These are phyloP conservation scores for Camponotus fellah DNA, from an alignment of 2,888 invertebrate species.

Conservation along the genomic window DNA sequence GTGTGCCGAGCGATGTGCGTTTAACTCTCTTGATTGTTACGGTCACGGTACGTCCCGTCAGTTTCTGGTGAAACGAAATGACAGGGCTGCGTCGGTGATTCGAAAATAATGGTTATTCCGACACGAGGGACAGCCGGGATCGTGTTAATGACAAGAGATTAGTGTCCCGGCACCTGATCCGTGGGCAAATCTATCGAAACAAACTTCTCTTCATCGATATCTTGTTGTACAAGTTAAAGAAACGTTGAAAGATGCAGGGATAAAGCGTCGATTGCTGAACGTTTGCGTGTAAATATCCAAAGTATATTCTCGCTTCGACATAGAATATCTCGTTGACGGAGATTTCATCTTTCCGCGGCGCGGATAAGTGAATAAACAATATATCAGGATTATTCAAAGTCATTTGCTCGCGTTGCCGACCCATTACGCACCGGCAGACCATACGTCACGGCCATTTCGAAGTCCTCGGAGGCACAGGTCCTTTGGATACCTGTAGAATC, in stretches of 20 bases:
- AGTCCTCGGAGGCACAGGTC: slow-evolving; percentile 69
- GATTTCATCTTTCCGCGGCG: slow-evolving; percentile 59
- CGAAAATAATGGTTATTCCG: slow-evolving; percentile 71
- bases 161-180: slow-evolving; percentile 55
- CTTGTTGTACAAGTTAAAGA: slow-evolving; percentile 1
- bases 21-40: slow-evolving; percentile 61
- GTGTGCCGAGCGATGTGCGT: slow-evolving; percentile 58
- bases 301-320: neutral
- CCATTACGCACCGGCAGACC: slow-evolving; percentile 72
- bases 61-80: slow-evolving; percentile 71
- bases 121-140: slow-evolving; percentile 60
- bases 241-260: neutral
- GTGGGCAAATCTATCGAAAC: slow-evolving; percentile 20
- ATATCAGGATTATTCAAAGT: slow-evolving; percentile 77
- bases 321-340: slow-evolving; percentile 43
- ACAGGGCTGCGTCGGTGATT: slow-evolving; percentile 69
- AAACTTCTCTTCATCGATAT: slow-evolving; percentile 33
- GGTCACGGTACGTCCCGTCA: slow-evolving; percentile 67
- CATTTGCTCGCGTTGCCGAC: slow-evolving; percentile 70
- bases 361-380: slow-evolving; percentile 69
- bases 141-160: slow-evolving; percentile 70
- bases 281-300: neutral
- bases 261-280: neutral
- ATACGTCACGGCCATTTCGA: slow-evolving; percentile 73
- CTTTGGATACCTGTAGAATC: slow-evolving; percentile 76